Evolutionary conservation across 1,140 invertebrate genomes (phyloP).

Genomic region (Akabosia matsudoensis): DNA sequence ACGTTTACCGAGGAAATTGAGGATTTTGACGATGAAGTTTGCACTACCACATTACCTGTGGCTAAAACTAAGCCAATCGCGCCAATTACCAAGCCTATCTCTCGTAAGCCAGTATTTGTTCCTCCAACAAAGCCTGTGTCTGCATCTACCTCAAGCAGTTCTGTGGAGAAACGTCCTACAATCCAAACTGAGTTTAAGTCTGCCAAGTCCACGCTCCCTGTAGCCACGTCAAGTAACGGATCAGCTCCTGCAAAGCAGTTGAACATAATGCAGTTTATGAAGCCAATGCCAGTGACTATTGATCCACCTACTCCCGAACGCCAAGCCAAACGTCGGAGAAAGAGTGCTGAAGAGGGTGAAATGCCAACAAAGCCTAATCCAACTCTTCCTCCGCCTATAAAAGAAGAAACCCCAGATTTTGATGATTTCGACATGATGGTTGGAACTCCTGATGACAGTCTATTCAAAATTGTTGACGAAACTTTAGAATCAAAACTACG

Average conservation of each 20-base stretch:
- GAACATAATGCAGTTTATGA: constrained; percentile 13
- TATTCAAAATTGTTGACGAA: background rate
- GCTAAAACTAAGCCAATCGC: background rate
- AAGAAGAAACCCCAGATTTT: background rate
- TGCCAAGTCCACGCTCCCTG: constrained; percentile 3
- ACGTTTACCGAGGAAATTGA: background rate
- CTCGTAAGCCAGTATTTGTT: background rate
- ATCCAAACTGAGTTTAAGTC: background rate
- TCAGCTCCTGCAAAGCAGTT: background rate
- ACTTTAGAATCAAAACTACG: background rate
- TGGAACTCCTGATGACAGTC: background rate
- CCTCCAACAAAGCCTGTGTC: background rate
- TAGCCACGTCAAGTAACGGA: background rate
- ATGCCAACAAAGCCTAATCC: background rate
- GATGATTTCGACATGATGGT: too few relatives aligned
- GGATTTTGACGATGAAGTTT: background rate
- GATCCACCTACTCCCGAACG: constrained; percentile 25
- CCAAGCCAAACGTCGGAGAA: background rate
- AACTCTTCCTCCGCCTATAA: too few relatives aligned
- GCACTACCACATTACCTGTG: background rate
- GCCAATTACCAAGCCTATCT: background rate
- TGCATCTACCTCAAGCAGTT: background rate
- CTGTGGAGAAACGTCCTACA: background rate
- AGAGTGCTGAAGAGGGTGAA: background rate
- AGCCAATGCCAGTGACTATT: constrained; percentile 32